Evolutionary conservation across 23 tunicate species (phyloP), one percentile per base, ranked within the genome.

Genomic region (Ascidia mentula): DNA sequence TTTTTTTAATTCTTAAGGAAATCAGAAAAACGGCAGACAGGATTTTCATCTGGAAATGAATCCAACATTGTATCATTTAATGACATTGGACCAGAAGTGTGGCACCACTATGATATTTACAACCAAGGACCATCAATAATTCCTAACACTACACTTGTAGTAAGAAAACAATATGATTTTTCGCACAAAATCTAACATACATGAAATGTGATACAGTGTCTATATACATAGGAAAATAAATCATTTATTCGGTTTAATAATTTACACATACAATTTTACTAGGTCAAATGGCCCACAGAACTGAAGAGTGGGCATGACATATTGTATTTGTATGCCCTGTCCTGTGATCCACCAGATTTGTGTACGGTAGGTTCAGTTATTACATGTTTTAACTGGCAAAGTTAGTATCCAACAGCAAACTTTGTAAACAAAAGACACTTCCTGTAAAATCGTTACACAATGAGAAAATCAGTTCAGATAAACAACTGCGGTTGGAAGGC

Each of bases 71-170:
- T 69, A 31, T 36, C 86, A 12, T 42, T 75, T n/a, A 73, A 33
- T 36, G 81, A 83, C 72, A 75, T 83, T 42, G 87, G 87, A 34
- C 87, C 87, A 75, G 37, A 59, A 35, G 34, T 83, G n/a, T 31
- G 40, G n/a, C 78, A 73, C 37, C 0, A 12, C 36, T 85, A 77
- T 40, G 26, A 34, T 36, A 45, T 85, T 12, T 32, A 37, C 32
- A 85, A 85, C 79, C 32, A 20, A 18, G 89, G 89, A 12, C 71
- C 46, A 40, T 40, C 77, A 13, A n/a, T 18, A 15, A 78, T 85
- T 38, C 89, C 89, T 33, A 70, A 71, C 3, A 34, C 77, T 18
- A 1, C 32, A 0, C 32, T 85, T 15, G 20, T 40, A 76, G 89
- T 85, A 72, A 80, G 72, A 42, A 42, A 42, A 15, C 53, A 42